phyloP scores from a whole-genome alignment of 2,113 vertebrate genomes.

The Cinclus mexicanus region DNA sequence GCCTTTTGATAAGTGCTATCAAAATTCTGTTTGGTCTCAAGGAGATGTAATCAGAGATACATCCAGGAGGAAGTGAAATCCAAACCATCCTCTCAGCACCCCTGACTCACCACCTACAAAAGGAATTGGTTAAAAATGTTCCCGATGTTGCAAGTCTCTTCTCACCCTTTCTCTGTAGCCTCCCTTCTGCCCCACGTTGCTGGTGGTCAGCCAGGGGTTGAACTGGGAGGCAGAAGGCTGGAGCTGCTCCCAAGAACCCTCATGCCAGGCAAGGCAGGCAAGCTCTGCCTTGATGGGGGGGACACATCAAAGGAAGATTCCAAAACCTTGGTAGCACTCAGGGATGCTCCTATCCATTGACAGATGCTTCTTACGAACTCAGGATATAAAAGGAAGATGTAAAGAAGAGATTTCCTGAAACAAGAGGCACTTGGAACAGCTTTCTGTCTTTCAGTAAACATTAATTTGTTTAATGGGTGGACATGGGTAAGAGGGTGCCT shows the following conservation, averaged over 20 bases:
- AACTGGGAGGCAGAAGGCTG: fast-evolving
- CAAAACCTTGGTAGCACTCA: background rate
- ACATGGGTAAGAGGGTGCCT: background rate
- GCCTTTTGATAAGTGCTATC: background rate
- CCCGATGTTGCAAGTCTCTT: background rate
- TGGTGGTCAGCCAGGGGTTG: background rate
- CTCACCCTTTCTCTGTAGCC: background rate
- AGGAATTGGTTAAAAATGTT: background rate
- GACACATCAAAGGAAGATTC: background rate
- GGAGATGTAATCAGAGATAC: background rate
- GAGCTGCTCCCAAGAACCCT: background rate
- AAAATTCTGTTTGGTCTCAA: background rate
- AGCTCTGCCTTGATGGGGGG: background rate
- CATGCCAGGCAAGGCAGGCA: background rate
- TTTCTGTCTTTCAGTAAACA: slow-evolving; percentile 37
- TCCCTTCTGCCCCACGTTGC: background rate
- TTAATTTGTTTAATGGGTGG: slow-evolving; percentile 30
- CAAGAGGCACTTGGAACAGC: background rate
- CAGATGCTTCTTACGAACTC: background rate
- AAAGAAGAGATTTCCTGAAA: slow-evolving; percentile 18
- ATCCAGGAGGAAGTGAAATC: background rate
- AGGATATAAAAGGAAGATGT: background rate
- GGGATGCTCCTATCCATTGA: background rate
- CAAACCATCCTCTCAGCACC: background rate
- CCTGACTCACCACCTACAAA: background rate